Evolutionary conservation across 2,113 vertebrate species (phyloP).

Genomic region (Ranitomeya imitator): DNA sequence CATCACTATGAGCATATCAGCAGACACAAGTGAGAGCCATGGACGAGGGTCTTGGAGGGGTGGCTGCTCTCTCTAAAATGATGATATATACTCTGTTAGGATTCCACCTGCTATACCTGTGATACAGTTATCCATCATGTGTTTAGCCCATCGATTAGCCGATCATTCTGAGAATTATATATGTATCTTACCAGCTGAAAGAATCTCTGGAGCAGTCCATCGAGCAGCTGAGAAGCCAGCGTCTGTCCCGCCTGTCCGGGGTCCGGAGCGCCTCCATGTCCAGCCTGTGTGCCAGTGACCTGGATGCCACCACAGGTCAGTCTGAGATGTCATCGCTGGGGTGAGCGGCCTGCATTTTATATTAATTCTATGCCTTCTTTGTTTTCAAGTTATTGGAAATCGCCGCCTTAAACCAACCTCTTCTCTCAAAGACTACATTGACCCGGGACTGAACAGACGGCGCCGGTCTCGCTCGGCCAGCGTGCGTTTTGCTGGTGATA

Average conservation of each 20-base stretch:
- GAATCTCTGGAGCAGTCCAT: conserved; percentile 89
- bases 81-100: not conserved
- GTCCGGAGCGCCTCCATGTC: conserved; percentile 81
- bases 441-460: conserved; percentile 65
- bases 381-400: conserved; percentile 71
- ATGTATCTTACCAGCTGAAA: conserved; percentile 76
- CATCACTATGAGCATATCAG: too few species aligned
- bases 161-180: not conserved
- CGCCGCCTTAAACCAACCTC: conserved; percentile 80
- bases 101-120: not conserved
- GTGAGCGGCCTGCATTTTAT: not conserved
- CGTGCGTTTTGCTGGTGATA: conserved; percentile 79
- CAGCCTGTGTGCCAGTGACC: conserved; percentile 83
- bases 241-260: conserved; percentile 69
- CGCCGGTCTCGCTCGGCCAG: conserved; percentile 77
- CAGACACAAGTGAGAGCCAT: too few species aligned
- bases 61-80: too few species aligned
- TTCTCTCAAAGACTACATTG: conserved; percentile 78
- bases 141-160: not conserved
- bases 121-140: too few species aligned
- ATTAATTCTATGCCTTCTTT: not conserved
- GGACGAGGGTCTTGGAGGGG: too few species aligned
- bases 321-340: not conserved
- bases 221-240: conserved; percentile 80
- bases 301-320: conserved; percentile 81